These are phyloP conservation scores for Anomalospiza imberbis DNA, from an alignment of 2,797 vertebrate species.

Conservation along the genomic window DNA sequence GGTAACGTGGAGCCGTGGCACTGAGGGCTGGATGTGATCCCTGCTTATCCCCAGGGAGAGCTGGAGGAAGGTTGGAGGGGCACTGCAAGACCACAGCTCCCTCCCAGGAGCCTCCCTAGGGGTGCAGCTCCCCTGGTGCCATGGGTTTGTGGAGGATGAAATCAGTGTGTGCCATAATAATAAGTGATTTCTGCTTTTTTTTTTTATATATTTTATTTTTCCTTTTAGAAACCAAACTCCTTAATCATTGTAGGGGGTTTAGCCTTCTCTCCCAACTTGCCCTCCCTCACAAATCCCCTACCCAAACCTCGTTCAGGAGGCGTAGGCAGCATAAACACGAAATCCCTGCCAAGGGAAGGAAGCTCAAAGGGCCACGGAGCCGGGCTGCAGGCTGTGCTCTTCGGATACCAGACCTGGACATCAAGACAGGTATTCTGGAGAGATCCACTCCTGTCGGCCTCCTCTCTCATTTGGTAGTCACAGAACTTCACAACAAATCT, in stretches of 20 bases:
- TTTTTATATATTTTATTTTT: conserved; percentile 59
- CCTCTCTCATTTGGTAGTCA: background rate
- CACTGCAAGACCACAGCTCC: background rate
- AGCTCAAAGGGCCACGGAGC: conserved; percentile 22
- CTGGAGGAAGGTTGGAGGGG: background rate
- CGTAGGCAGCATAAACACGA: conserved; percentile 44
- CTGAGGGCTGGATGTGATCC: background rate
- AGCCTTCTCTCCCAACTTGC: conserved; percentile 86
- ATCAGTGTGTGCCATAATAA: conserved; percentile 15
- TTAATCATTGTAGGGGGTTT: conserved; percentile 78
- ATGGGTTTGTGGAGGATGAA: background rate
- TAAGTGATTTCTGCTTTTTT: background rate
- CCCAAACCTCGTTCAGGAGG: conserved; percentile 71
- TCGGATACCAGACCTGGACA: conserved; percentile 82
- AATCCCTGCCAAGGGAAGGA: conserved; percentile 43
- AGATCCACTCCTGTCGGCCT: background rate
- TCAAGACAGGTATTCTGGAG: conserved; percentile 84
- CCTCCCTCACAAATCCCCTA: conserved; percentile 80
- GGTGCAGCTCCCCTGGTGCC: background rate
- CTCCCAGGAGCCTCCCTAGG: background rate
- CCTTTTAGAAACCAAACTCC: conserved; percentile 79
- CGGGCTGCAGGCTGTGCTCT: conserved; percentile 54
- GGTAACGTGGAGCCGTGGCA: accelerated
- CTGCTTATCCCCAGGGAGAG: background rate
- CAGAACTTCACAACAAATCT: background rate